Conservation (phyloP, 2,888 invertebrate species). For the Tipula lateralis region DNA sequence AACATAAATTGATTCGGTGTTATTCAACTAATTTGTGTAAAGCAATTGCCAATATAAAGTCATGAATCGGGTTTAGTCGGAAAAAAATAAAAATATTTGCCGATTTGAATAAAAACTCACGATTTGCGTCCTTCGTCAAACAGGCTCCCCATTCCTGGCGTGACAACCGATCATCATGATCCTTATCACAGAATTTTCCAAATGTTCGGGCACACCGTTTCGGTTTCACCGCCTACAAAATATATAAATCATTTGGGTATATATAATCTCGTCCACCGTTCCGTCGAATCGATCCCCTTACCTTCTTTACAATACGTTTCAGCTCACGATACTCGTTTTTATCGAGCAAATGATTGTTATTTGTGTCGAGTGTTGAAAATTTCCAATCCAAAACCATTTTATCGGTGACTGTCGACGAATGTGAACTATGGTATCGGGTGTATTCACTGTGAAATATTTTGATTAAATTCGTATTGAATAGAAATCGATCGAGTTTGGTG, state of each 20-base stretch:
- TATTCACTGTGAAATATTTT: constrained; percentile 81
- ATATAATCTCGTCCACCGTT: neutral
- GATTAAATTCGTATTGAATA: constrained; percentile 79
- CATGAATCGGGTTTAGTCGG: neutral
- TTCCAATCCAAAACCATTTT: constrained; percentile 79
- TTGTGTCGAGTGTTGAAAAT: constrained; percentile 75
- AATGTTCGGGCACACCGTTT: constrained; percentile 85
- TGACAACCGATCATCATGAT: constrained; percentile 73
- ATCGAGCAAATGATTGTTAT: constrained; percentile 71
- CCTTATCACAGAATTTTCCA: constrained; percentile 79
- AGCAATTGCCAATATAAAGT: constrained; percentile 26
- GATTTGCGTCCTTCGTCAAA: constrained; percentile 73
- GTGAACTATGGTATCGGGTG: constrained; percentile 47
- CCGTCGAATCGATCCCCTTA: too few relatives aligned
- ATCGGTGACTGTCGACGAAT: constrained; percentile 44
- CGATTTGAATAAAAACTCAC: constrained; percentile 55
- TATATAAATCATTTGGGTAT: neutral
- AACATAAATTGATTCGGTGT: neutral
- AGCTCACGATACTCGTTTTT: constrained; percentile 78
- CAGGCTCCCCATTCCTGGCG: constrained; percentile 82
- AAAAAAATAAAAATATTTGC: neutral
- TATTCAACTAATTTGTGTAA: neutral
- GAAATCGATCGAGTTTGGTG: constrained; percentile 60
- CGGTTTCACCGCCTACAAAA: constrained; percentile 69
- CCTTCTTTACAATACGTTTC: constrained; percentile 75